A percentile compares a stretch with the other conserved stretches of the same genome.
Conservation (phyloP, 2,888 invertebrate species). For the Carpatolechia fugitivella region DNA sequence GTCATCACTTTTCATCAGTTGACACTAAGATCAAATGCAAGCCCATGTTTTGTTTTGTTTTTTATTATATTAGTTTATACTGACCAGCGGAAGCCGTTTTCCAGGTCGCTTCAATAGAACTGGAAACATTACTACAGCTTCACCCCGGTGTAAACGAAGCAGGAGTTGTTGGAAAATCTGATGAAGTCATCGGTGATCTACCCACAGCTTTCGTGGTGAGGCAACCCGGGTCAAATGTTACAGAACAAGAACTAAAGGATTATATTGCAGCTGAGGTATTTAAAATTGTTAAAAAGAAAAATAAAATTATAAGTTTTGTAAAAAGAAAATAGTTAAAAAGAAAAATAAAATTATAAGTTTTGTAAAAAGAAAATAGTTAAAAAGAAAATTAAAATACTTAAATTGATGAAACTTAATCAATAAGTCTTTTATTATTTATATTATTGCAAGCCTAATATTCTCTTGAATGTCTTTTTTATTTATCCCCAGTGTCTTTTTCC, state of each 20-base stretch:
- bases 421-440: too few relatives aligned
- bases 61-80: too few relatives aligned
- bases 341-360: neutral
- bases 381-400: too few relatives aligned
- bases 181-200: constrained; percentile 38
- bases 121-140: constrained; percentile 52
- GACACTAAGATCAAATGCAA: too few relatives aligned
- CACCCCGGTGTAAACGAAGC: constrained; percentile 54
- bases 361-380: neutral
- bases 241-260: constrained; percentile 48
- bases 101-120: constrained; percentile 60
- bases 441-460: too few relatives aligned
- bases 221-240: constrained; percentile 34
- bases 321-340: neutral
- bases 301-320: neutral
- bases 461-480: too few relatives aligned
- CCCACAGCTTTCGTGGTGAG: constrained; percentile 58
- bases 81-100: neutral
- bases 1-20: too few relatives aligned
- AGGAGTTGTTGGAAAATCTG: constrained; percentile 50
- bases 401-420: too few relatives aligned
- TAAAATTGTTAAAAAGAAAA: neutral
- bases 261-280: constrained; percentile 46
- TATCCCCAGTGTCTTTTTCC: too few relatives aligned
- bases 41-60: too few relatives aligned